These are phyloP conservation scores for Bubo blakistoni DNA, from an alignment of 2,113 vertebrate species.

Conservation along the genomic window DNA sequence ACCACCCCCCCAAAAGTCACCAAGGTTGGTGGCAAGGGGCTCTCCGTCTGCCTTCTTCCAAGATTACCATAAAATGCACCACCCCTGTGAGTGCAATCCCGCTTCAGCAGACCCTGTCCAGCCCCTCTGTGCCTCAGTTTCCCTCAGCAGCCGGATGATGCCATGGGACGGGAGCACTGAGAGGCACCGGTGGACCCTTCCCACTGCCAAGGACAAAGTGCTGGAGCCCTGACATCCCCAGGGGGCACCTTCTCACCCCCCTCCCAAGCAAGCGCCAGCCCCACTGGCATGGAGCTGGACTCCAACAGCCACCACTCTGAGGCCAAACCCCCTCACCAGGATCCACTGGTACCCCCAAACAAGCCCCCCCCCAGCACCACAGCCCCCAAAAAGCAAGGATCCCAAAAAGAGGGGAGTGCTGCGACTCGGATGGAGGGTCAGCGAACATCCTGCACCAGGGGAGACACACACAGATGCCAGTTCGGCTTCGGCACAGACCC, in stretches of 20 bases:
- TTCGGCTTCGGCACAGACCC: neutral
- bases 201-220: rapidly evolving
- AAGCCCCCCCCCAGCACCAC: neutral
- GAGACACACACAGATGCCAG: neutral
- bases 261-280: neutral
- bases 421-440: neutral
- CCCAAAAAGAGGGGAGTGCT: neutral
- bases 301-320: neutral
- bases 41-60: neutral
- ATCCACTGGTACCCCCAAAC: neutral
- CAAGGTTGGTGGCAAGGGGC: neutral
- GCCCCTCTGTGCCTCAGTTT: neutral
- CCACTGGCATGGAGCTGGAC: neutral
- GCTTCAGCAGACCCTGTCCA: neutral
- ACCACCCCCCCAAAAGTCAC: neutral
- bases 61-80: neutral
- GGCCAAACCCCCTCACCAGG: neutral
- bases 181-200: neutral
- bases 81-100: neutral
- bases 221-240: neutral
- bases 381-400: neutral
- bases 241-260: neutral
- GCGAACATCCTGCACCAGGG: neutral
- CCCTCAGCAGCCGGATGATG: neutral
- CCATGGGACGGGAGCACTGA: neutral